Conservation (phyloP, 2,113 vertebrate species). For the Hippoglossus stenolepis region DNA sequence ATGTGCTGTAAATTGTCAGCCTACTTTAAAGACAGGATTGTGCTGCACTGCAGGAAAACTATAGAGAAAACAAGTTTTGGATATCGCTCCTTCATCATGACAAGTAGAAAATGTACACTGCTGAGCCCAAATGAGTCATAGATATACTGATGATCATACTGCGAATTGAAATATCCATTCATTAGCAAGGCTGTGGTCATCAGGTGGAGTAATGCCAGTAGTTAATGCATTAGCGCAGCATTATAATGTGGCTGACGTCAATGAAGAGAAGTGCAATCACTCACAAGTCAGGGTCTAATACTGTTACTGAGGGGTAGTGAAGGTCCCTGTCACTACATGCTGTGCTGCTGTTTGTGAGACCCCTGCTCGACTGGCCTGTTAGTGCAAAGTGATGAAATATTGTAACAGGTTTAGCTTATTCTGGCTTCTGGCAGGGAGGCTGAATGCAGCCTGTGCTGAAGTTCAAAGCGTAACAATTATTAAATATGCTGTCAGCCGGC, state of each 20-base stretch:
- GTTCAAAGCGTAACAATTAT: conserved; percentile 53
- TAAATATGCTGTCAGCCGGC: conserved; percentile 55
- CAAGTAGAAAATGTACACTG: conserved; percentile 21
- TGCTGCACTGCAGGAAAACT: conserved; percentile 1
- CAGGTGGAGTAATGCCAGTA: conserved; percentile 1
- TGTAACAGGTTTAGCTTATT: conserved; percentile 6
- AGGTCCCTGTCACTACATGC: conserved; percentile 27
- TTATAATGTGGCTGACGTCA: conserved; percentile 23
- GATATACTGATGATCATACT: conserved; percentile 39
- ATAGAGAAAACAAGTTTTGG: conserved; percentile 12
- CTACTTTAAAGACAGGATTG: neutral
- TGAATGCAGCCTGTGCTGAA: conserved; percentile 27
- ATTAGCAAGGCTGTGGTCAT: conserved; percentile 8
- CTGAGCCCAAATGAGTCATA: conserved; percentile 27
- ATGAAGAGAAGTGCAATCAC: conserved; percentile 10
- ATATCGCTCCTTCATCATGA: conserved; percentile 31
- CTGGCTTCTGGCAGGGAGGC: conserved; percentile 30
- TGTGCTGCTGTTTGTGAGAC: conserved; percentile 34
- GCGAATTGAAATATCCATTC: conserved; percentile 27
- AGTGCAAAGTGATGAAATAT: conserved; percentile 40
- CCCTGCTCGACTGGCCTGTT: conserved; percentile 7
- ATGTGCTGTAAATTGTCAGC: conserved; percentile 3
- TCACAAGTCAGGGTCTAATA: conserved; percentile 5
- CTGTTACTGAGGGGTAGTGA: conserved; percentile 26
- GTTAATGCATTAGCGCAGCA: conserved; percentile 4